Base-by-base conservation (phyloP, 1,140 invertebrate species). In the Sarcophaga peregrina region DNA sequence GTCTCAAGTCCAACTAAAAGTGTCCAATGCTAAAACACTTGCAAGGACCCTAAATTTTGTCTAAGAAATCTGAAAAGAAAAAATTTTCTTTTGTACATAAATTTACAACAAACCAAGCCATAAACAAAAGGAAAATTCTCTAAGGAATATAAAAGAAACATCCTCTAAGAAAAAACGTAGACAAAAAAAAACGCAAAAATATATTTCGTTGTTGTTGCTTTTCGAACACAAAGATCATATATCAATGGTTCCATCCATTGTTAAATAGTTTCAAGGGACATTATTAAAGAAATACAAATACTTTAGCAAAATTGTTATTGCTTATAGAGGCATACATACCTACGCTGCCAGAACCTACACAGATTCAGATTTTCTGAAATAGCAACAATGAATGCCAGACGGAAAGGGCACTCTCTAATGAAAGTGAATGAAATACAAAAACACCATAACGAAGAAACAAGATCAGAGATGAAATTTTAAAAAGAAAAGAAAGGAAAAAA, bases 161-260 rank as follows among this genome's bases (percentile, higher is more conserved):
- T 78, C 47, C n/a, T 25, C 46, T 52, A 8, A 20, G 20, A 52
- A 78, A 9, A 72, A 9, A 20, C 17, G 37, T 17, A n/a, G n/a
- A 50, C 47, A 50, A 52, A 78, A 47, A 15, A 78, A 8, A 17
- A 74, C 25, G 72, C 11, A 74, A 74, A 74, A 17, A 25, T 17
- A 25, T 17, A 72, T n/a, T 72, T 72, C 62, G 17, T 72, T 73
- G 15, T 50, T 78, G 17, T 68, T 52, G n/a, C 17, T 68, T 9
- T 20, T 17, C 4, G 7, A 78, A 8, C n/a, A 78, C 25, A 78
- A 78, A 78, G 75, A 78, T 78, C 75, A 78, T 47, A 78, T 78
- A 78, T 78, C 75, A 78, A 52, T 52, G 75, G 37, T 37, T 37
- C 4, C 25, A 37, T 48, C n/a, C 17, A 50, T 52, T 17, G 20